Base-by-base conservation (phyloP, 2,113 vertebrate species). In the Columba livia region DNA sequence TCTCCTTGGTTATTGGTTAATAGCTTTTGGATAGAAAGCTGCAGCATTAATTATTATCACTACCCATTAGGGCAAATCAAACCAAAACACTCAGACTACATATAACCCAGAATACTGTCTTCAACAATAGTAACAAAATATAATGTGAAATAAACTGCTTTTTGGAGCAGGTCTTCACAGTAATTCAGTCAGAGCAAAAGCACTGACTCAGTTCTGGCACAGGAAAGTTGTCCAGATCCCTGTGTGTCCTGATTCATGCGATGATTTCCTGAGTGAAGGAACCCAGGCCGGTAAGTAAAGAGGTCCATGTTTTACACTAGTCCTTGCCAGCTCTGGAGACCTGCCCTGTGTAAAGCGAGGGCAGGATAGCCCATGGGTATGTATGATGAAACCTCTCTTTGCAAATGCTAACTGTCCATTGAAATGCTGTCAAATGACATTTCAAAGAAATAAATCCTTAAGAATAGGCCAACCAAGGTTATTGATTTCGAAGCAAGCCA, bases 191-290 rank as follows among this genome's bases (percentile, higher is more conserved):
- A 32, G 40, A 86, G 16, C 53, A 61, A 66, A 73, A 74, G 31
- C 14, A 19, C 19, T 42, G 44, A 23, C 40, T 69, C 7, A 25
- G 20, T 69, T 88, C 61, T 83, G 66, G n/a, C 9, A 32, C 3
- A 50, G 62, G 44, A 4, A 85, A 75, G 31, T 36, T 1, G 1
- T 31, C 12, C 11, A 56, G 66, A 74, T 51, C 57, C 38, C 66
- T 0, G 1, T 15, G 16, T 20, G 31, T 57, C 34, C 17, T 60
- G 1, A 2, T 70, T 78, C 20, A 23, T 2, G 3, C 1, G 3
- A 19, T 34, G 53, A 10, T 57, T 21, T 47, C 38, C 70, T 12
- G 12, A 4, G 3, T 32, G 12, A 77, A 70, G 47, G 64, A 62
- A 6, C 13, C 24, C 24, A 24, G 57, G 31, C 0, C 73, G 62